phyloP scores from a whole-genome alignment of 1,140 invertebrate genomes.

The Diabrotica undecimpunctata region DNA sequence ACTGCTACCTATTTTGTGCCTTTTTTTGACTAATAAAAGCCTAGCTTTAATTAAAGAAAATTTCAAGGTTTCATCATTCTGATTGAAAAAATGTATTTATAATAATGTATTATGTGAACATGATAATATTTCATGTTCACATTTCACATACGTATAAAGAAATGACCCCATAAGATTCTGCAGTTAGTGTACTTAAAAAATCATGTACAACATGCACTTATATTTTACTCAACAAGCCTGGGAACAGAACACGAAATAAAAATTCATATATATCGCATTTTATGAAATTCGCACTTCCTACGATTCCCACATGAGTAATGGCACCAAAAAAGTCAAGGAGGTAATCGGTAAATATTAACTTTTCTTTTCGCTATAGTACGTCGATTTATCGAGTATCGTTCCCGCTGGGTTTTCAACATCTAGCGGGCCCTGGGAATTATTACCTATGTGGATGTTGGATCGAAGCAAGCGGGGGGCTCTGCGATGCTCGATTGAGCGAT shows the following conservation, averaged over 20 bases:
- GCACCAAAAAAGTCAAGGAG: constrained; percentile 4
- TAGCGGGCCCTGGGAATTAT: constrained; percentile 16
- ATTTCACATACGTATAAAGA: too few species aligned
- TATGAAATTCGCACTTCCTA: neutral
- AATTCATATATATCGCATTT: neutral
- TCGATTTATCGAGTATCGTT: constrained; percentile 11
- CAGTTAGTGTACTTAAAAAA: too few species aligned
- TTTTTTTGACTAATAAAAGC: too few species aligned
- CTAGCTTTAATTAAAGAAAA: too few species aligned
- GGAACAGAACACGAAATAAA: neutral
- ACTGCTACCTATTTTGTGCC: too few species aligned
- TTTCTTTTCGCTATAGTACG: neutral
- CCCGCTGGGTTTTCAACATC: constrained; percentile 13
- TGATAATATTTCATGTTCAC: too few species aligned
- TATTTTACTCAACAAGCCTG: neutral
- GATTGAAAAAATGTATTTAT: too few species aligned
- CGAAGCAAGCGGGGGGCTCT: constrained; percentile 18
- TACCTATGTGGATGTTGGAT: constrained; percentile 13
- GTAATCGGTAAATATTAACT: constrained; percentile 9
- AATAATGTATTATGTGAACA: too few species aligned
- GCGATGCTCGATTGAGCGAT: constrained; percentile 7
- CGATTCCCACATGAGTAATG: neutral
- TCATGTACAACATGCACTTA: too few species aligned
- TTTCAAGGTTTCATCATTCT: too few species aligned
- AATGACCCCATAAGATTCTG: too few species aligned